Evolutionary conservation across 2,888 invertebrate species (phyloP).

Genomic region (Ceratothoa steindachneri): DNA sequence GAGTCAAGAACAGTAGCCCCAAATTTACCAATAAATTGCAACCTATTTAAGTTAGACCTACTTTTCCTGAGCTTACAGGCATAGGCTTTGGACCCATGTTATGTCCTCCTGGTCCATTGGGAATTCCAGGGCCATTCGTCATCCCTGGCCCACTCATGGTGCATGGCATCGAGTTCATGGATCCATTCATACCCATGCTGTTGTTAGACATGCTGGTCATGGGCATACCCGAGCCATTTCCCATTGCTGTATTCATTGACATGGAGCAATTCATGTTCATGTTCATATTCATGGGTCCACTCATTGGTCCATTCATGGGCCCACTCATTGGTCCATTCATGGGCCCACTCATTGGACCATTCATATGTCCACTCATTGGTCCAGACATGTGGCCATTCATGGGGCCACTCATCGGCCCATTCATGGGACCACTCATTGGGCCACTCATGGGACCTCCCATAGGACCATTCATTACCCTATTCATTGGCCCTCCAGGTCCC

Average conservation of each 20-base stretch:
- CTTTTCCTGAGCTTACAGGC: slow-evolving; percentile 85
- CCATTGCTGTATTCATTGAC: slow-evolving; percentile 38
- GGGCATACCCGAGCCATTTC: slow-evolving; percentile 37
- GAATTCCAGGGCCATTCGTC: slow-evolving; percentile 46
- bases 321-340: slow-evolving; percentile 48
- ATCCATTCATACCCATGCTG: slow-evolving; percentile 60
- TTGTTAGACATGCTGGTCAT: slow-evolving; percentile 61
- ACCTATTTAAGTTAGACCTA: slow-evolving; percentile 55
- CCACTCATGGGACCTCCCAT: slow-evolving; percentile 66
- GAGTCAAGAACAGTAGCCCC: no score
- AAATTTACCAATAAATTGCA: no score
- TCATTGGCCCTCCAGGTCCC: slow-evolving; percentile 48
- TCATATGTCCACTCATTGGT: slow-evolving; percentile 56
- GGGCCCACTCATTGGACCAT: slow-evolving; percentile 53
- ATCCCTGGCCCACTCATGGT: slow-evolving; percentile 40
- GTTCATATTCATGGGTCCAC: slow-evolving; percentile 40
- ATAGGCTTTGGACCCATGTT: slow-evolving; percentile 61
- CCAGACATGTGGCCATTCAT: slow-evolving; percentile 14
- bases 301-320: slow-evolving; percentile 47
- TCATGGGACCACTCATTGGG: slow-evolving; percentile 30
- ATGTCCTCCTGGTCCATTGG: slow-evolving; percentile 32
- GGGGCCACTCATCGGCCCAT: slow-evolving; percentile 44
- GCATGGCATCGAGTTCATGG: slow-evolving; percentile 40
- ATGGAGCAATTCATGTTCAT: slow-evolving; percentile 36
- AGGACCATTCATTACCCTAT: slow-evolving; percentile 59